These are phyloP conservation scores for Hoplias malabaricus DNA, from an alignment of 2,113 vertebrate genomes.

Conservation along the genomic window DNA sequence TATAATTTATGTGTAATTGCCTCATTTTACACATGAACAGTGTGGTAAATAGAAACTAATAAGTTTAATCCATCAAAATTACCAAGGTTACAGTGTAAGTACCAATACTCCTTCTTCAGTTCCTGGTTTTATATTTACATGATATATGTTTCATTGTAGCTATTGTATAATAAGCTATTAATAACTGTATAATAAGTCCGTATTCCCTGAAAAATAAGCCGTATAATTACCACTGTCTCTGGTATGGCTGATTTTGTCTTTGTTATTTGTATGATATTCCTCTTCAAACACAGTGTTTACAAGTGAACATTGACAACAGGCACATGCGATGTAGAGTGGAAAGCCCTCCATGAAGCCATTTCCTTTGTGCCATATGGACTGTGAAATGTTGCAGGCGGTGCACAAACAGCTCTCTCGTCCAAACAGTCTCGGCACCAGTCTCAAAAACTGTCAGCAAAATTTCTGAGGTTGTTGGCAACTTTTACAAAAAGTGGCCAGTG, in stretches of 20 bases:
- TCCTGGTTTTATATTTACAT: no score
- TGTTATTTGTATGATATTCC: not conserved
- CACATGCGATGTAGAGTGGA: not conserved
- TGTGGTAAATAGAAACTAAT: no score
- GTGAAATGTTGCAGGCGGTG: conserved; percentile 39
- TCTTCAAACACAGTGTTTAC: not conserved
- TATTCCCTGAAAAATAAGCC: no score
- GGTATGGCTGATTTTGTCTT: not conserved
- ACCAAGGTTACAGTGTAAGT: no score
- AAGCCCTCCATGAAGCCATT: conserved; percentile 25
- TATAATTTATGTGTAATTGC: no score
- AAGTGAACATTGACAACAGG: not conserved
- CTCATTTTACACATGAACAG: no score
- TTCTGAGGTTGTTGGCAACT: conserved; percentile 17
- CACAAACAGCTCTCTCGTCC: conserved; percentile 25
- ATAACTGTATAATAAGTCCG: no score
- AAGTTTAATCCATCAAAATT: no score
- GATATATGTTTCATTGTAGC: no score
- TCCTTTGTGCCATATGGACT: conserved; percentile 42
- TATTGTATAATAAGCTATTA: no score
- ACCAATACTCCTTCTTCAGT: no score
- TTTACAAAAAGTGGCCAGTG: conserved; percentile 5
- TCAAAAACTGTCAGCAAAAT: conserved; percentile 29
- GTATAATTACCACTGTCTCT: not conserved
- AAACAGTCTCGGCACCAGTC: conserved; percentile 12